Evolutionary conservation across 2,888 invertebrate species (phyloP), one percentile per base, ranked within the genome.

Genomic region (Xestobium rufovillosum): DNA sequence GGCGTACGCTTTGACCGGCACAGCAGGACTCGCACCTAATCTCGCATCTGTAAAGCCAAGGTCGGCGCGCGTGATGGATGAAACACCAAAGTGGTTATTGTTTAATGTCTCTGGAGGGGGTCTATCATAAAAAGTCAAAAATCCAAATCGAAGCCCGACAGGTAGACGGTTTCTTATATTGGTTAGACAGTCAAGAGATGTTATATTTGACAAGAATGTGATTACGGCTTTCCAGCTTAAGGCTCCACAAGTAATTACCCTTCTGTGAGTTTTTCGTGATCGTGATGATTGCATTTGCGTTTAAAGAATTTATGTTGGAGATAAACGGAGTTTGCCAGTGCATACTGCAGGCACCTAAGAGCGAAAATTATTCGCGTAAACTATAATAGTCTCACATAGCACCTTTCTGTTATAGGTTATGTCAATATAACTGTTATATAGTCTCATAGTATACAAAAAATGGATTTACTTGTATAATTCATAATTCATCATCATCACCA

Each of bases 41-140:
- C 60, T 59, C 51, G 45, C 52, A 59, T 59, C 57, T 55, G 52
- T 55, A 48, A 40, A 44, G 44, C 33, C 52, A 52, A 56, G 55
- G 55, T 52, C 52, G 47, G 44, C 44, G 40, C 42, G 45, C 37
- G 52, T 64, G 63, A 64, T 63, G 61, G 60, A 64, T 64, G 61
- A 58, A 61, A 59, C 60, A 56, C 60, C 60, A 54, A 60, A 63
- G 61, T 61, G 60, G 61, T 64, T 64, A 64, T 64, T 63, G 64
- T 64, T 64, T 63, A 63, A 64, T 64, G 56, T 60, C 60, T 52
- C 59, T 51, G 45, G 53, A 55, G 62, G 62, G 60, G 60, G 61
- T 55, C 58, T 41, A 33, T 41, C 45, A 48, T 51, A 56, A 53
- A 56, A 55, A 56, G 44, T 50, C 41, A 39, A 50, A 51, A 53